Conservation (phyloP, 2,797 vertebrate species). For the Neomorphus geoffroyi region DNA sequence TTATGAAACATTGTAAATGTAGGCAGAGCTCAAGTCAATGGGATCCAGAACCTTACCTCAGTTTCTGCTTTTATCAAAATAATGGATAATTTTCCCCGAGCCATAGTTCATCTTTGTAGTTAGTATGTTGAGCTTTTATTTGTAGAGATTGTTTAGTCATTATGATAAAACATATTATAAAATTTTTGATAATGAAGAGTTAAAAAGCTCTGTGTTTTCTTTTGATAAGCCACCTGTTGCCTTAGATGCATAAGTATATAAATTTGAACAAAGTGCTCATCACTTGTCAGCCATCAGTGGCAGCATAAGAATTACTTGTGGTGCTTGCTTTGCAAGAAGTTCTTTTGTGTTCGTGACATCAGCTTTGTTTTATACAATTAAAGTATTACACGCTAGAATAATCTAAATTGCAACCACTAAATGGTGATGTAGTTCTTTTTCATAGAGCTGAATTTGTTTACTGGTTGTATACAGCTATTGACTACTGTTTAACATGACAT, state of each 20-base stretch:
- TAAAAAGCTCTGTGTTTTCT: slow-evolving; percentile 75
- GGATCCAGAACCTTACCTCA: background rate
- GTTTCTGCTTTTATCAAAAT: background rate
- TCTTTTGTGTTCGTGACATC: slow-evolving; percentile 90
- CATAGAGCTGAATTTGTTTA: slow-evolving; percentile 91
- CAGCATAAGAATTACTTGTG: slow-evolving; percentile 87
- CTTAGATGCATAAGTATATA: slow-evolving; percentile 76
- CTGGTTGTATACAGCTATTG: slow-evolving; percentile 87
- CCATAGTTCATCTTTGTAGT: background rate
- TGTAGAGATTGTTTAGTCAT: slow-evolving; percentile 51
- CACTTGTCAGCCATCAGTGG: slow-evolving; percentile 85
- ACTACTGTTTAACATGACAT: slow-evolving; percentile 88
- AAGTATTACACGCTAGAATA: slow-evolving; percentile 96
- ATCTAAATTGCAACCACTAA: slow-evolving; percentile 90
- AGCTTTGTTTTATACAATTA: slow-evolving; percentile 96
- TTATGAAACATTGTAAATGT: background rate
- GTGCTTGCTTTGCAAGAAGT: slow-evolving; percentile 85
- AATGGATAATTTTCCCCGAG: slow-evolving; percentile 4
- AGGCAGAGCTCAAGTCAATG: background rate
- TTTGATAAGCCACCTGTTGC: slow-evolving; percentile 82
- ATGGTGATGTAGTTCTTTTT: slow-evolving; percentile 83
- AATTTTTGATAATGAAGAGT: slow-evolving; percentile 70
- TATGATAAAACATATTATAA: slow-evolving; percentile 52
- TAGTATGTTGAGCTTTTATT: slow-evolving; percentile 35
- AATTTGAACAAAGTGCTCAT: slow-evolving; percentile 85